phyloP scores from a whole-genome alignment of 1,140 invertebrate species.

The Danaus melanippus region DNA sequence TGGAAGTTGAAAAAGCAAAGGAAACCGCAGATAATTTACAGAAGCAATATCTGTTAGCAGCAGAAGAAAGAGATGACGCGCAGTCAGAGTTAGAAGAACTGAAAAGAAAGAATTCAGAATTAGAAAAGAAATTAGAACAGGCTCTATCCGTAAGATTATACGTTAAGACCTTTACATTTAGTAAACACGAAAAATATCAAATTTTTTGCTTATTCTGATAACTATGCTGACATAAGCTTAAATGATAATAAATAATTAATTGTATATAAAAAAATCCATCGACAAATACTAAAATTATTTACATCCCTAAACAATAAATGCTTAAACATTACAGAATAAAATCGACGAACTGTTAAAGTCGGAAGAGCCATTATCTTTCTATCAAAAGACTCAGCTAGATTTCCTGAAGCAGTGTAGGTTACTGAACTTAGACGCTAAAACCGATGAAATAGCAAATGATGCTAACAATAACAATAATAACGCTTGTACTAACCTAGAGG shows the following conservation, averaged over 20 bases:
- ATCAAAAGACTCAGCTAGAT: conserved; percentile 57
- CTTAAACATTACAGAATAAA: conserved; percentile 54
- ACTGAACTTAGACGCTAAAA: conserved; percentile 53
- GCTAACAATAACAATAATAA: conserved; percentile 50
- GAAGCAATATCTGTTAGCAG: conserved; percentile 81
- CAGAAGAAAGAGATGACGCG: conserved; percentile 82
- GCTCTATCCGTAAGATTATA: conserved; percentile 69
- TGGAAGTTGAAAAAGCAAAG: conserved; percentile 82
- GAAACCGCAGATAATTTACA: conserved; percentile 85
- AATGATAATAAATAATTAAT: no score
- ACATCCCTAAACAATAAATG: conserved; percentile 12
- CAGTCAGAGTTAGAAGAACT: conserved; percentile 85
- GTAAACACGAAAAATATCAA: conserved; percentile 1
- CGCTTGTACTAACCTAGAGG: conserved; percentile 47
- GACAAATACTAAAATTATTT: conserved; percentile 10
- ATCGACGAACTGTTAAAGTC: conserved; percentile 46
- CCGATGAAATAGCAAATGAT: conserved; percentile 36
- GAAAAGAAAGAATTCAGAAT: conserved; percentile 80
- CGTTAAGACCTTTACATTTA: conserved; percentile 8
- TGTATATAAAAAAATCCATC: no score
- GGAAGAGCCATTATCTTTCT: conserved; percentile 54
- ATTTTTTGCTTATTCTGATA: conserved; percentile 5
- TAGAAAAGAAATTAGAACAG: conserved; percentile 81
- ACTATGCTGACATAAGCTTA: no score
- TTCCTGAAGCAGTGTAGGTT: conserved; percentile 63